A percentile compares a stretch with the other conserved stretches of the same genome.
These are phyloP conservation scores for Hymenopus coronatus DNA, from an alignment of 2,888 invertebrate species.

Conservation along the genomic window DNA sequence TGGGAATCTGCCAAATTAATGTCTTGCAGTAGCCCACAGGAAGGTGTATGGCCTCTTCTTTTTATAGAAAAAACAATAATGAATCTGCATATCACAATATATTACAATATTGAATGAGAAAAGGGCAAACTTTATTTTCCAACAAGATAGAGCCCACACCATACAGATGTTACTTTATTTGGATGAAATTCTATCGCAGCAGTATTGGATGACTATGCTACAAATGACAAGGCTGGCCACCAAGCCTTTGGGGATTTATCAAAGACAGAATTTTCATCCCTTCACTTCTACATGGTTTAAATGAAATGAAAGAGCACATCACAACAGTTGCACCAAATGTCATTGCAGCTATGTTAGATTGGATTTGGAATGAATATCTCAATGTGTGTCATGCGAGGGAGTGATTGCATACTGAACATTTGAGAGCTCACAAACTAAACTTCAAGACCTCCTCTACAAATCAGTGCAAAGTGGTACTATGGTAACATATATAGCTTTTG, in stretches of 20 bases:
- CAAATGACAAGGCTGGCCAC: no score
- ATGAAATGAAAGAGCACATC: no score
- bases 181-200: no score
- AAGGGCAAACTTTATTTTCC: neutral
- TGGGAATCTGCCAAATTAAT: constrained; percentile 1
- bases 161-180: neutral
- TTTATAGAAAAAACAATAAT: neutral
- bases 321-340: no score
- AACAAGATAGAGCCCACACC: neutral
- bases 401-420: neutral
- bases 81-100: neutral
- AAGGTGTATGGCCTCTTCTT: neutral
- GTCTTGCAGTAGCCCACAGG: neutral
- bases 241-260: no score
- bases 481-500: neutral
- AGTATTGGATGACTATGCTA: no score
- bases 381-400: neutral
- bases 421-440: constrained; percentile 1
- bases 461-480: neutral
- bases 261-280: no score
- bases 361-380: neutral
- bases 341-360: no score
- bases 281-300: no score
- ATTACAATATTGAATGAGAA: neutral
- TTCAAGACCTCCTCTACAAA: neutral